These are phyloP conservation scores for Chrysodeixis includens DNA, from an alignment of 2,888 invertebrate genomes.

Conservation along the genomic window DNA sequence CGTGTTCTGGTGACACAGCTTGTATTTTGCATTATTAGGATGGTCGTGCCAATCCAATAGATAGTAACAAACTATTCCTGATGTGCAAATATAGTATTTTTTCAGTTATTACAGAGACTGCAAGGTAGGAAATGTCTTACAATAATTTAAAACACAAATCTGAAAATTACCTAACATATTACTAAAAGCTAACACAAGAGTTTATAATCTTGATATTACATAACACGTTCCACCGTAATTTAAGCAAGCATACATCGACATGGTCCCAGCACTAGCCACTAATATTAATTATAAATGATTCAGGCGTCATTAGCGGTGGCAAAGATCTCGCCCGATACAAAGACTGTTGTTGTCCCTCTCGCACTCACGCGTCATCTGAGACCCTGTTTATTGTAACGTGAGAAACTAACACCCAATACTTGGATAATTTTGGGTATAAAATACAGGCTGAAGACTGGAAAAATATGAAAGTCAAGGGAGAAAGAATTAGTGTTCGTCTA, in stretches of 20 bases:
- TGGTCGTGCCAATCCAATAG: too few relatives aligned
- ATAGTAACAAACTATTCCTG: too few relatives aligned
- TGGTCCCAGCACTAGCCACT: constrained; percentile 54
- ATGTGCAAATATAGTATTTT: too few relatives aligned
- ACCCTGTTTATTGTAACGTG: constrained; percentile 70
- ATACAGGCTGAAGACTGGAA: constrained; percentile 51
- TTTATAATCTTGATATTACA: too few relatives aligned
- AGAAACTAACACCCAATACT: constrained; percentile 56
- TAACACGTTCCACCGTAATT: neutral
- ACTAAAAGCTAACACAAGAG: too few relatives aligned
- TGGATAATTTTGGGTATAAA: constrained; percentile 48
- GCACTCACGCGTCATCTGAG: constrained; percentile 45
- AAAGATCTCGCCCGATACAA: constrained; percentile 62
- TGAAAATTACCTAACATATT: too few relatives aligned
- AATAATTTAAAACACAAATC: too few relatives aligned
- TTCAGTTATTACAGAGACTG: too few relatives aligned
- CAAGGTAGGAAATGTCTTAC: too few relatives aligned
- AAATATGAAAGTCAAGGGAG: neutral
- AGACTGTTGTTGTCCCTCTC: constrained; percentile 56
- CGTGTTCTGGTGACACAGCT: too few relatives aligned
- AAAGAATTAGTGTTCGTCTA: neutral
- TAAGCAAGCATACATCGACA: constrained; percentile 16
- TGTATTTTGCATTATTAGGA: too few relatives aligned
- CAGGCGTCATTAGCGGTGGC: constrained; percentile 74
- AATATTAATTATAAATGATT: constrained; percentile 69